Evolutionary conservation across 2,113 vertebrate genomes (phyloP).

Genomic region (Embiotoca jacksoni): DNA sequence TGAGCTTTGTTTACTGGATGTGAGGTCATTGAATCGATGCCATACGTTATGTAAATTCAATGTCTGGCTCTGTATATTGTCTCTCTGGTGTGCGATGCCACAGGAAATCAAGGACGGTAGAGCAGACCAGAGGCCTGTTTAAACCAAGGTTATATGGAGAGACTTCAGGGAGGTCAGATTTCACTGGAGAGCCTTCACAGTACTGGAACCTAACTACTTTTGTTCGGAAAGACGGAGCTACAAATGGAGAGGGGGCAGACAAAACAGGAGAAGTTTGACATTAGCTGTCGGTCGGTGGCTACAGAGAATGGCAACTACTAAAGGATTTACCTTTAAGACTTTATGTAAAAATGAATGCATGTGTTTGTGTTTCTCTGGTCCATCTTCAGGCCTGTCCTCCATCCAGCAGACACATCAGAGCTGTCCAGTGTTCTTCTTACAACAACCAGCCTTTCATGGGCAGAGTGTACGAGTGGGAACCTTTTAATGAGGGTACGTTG

Average conservation of each 20-base stretch:
- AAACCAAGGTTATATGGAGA: conserved; percentile 49
- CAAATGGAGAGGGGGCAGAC: conserved; percentile 12
- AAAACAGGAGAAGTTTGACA: conserved; percentile 5
- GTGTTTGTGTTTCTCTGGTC: conserved; percentile 49
- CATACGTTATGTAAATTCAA: conserved; percentile 32
- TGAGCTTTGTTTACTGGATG: conserved; percentile 2
- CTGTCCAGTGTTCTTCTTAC: conserved; percentile 93
- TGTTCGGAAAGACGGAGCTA: conserved; percentile 16
- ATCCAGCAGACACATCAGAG: conserved; percentile 89
- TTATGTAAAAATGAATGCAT: conserved; percentile 27
- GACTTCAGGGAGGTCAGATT: conserved; percentile 37
- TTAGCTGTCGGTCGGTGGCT: conserved; percentile 16
- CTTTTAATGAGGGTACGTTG: conserved; percentile 94
- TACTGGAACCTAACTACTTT: conserved; percentile 30
- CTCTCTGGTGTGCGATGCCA: conserved; percentile 42
- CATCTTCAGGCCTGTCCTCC: conserved; percentile 89
- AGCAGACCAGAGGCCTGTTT: conserved; percentile 57
- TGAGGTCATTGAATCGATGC: conserved; percentile 1
- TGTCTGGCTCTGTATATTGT: conserved; percentile 48
- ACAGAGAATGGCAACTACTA: conserved; percentile 5
- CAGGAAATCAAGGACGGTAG: conserved; percentile 53
- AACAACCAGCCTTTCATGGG: conserved; percentile 98
- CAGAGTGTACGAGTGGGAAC: conserved; percentile 95
- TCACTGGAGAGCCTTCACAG: conserved; percentile 25
- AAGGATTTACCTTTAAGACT: conserved; percentile 16